Evolutionary conservation across 2,797 vertebrate genomes (phyloP).

Genomic region (Adrianichthys oophorus): DNA sequence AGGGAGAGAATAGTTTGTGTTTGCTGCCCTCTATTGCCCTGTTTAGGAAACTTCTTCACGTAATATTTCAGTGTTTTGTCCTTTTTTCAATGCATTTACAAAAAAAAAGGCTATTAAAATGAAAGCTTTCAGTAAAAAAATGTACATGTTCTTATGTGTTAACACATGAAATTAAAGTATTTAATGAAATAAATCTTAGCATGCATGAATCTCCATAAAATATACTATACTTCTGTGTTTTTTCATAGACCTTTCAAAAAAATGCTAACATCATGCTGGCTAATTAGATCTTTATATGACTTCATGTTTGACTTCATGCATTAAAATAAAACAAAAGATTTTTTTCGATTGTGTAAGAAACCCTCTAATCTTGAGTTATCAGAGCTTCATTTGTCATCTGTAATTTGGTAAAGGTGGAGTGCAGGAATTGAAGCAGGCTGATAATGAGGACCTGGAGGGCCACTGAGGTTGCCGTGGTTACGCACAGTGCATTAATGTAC

Average conservation of each 20-base stretch:
- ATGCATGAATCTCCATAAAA: no score
- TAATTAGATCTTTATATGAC: no score
- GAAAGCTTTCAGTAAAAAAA: no score
- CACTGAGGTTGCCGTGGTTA: slow-evolving; percentile 62
- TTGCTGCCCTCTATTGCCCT: slow-evolving; percentile 77
- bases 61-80: no score
- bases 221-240: no score
- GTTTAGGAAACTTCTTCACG: slow-evolving; percentile 19
- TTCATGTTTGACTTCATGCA: not conserved
- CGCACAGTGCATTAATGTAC: slow-evolving; percentile 70
- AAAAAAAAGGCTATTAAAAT: no score
- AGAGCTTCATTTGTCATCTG: slow-evolving; percentile 55
- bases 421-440: slow-evolving; percentile 42
- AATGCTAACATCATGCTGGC: no score
- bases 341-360: slow-evolving; percentile 16
- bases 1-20: slow-evolving; percentile 17
- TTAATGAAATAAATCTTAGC: no score
- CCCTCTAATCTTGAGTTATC: slow-evolving; percentile 49
- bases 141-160: no score
- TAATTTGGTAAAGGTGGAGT: slow-evolving; percentile 45
- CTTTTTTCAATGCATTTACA: no score
- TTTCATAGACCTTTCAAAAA: no score
- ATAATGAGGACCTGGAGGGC: slow-evolving; percentile 62
- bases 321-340: slow-evolving; percentile 15
- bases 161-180: no score